A percentile compares a stretch with the other conserved stretches of the same genome.
Conservation (phyloP, 2,888 invertebrate genomes). For the Melieria crassipennis region DNA sequence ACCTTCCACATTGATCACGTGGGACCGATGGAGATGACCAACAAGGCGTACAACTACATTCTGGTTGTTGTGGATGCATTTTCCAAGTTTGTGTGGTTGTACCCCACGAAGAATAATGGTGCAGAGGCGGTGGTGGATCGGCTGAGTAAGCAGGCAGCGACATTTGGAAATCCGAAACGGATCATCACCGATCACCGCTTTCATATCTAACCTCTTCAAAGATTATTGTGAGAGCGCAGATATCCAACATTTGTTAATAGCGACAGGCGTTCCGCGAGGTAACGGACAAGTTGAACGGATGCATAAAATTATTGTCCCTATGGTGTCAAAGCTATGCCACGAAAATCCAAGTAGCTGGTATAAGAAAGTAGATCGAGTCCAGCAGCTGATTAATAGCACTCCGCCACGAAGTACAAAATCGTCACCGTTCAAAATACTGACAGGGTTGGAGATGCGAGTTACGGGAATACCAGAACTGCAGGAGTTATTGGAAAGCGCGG, state of each 20-base stretch:
- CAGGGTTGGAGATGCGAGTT: constrained; percentile 27
- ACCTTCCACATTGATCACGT: too few relatives aligned
- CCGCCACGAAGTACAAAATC: constrained; percentile 46
- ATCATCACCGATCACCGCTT: constrained; percentile 25
- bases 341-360: too few relatives aligned
- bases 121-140: constrained; percentile 31
- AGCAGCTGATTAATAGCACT: constrained; percentile 45
- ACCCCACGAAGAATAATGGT: constrained; percentile 48
- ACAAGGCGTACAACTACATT: constrained; percentile 35
- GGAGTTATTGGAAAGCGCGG: constrained; percentile 10
- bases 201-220: constrained; percentile 46
- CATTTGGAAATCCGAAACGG: constrained; percentile 33
- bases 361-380: constrained; percentile 41
- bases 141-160: constrained; percentile 29
- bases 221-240: constrained; percentile 51
- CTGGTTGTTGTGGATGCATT: constrained; percentile 47
- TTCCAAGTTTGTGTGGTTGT: constrained; percentile 50
- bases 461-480: not conserved
- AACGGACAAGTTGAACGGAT: constrained; percentile 56
- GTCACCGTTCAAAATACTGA: constrained; percentile 34
- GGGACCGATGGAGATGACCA: constrained; percentile 48
- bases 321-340: constrained; percentile 57
- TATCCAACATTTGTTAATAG: constrained; percentile 48
- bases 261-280: constrained; percentile 51
- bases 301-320: constrained; percentile 52